phyloP scores from a whole-genome alignment of 2,888 invertebrate genomes.

The Siphonodentalium dalli region DNA sequence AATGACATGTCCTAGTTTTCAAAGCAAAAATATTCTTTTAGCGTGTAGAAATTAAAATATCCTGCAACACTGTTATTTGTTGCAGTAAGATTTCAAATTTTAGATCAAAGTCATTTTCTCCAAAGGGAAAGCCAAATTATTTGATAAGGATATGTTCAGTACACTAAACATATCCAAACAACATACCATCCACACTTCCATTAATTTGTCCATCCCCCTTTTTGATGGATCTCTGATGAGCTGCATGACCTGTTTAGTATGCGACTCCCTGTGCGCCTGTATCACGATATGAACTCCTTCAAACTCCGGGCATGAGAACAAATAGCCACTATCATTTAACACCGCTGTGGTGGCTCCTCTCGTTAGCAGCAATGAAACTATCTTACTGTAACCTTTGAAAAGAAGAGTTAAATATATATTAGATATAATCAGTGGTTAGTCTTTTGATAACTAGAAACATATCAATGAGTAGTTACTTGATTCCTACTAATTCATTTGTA shows the following conservation, averaged over 20 bases:
- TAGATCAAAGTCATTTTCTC: too few species aligned
- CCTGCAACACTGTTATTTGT: too few species aligned
- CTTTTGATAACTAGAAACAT: too few species aligned
- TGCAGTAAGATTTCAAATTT: too few species aligned
- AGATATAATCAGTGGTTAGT: too few species aligned
- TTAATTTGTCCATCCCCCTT: constrained; percentile 34
- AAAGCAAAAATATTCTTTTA: too few species aligned
- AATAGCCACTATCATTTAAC: constrained; percentile 38
- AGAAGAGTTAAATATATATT: too few species aligned
- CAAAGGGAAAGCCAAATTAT: neutral
- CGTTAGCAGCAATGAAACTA: constrained; percentile 45
- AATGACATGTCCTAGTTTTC: too few species aligned
- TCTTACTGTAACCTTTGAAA: constrained; percentile 45
- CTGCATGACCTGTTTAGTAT: constrained; percentile 43
- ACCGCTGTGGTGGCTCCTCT: constrained; percentile 53
- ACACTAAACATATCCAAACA: too few species aligned
- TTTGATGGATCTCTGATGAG: constrained; percentile 39
- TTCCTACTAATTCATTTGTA: too few species aligned
- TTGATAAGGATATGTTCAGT: neutral
- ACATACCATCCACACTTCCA: constrained; percentile 51
- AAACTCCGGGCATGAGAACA: constrained; percentile 49
- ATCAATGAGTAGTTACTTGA: too few species aligned
- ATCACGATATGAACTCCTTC: constrained; percentile 55
- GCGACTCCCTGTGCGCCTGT: constrained; percentile 41
- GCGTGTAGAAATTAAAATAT: too few species aligned